Evolutionary conservation across 2,797 vertebrate genomes (phyloP).

Genomic region (Gymnoscopelus braueri): DNA sequence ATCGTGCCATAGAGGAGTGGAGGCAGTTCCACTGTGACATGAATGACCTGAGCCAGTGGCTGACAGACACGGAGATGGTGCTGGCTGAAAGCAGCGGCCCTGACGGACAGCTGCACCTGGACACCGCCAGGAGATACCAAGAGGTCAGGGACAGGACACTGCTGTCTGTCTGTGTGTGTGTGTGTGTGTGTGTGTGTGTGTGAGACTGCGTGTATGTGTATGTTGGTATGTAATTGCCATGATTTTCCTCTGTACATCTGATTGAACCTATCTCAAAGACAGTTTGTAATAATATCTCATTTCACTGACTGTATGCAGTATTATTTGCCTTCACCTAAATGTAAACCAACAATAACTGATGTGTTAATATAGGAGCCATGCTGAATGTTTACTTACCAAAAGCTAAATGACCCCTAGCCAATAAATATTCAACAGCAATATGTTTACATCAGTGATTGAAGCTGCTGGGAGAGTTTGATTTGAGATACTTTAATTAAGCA

Average conservation of each 20-base stretch:
- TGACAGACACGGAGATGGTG: conserved; percentile 84
- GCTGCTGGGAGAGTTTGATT: conserved; percentile 26
- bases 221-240: neutral
- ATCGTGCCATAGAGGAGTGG: conserved; percentile 89
- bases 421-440: conserved; percentile 14
- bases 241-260: neutral
- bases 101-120: conserved; percentile 83
- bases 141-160: conserved; percentile 78
- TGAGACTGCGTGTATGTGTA: neutral
- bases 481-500: conserved; percentile 45
- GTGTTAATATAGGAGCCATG: conserved; percentile 5
- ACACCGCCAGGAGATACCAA: conserved; percentile 82
- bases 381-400: conserved; percentile 23
- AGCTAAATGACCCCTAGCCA: conserved; percentile 25
- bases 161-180: neutral
- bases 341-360: conserved; percentile 12
- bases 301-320: neutral
- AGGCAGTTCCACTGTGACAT: conserved; percentile 91
- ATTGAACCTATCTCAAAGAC: neutral
- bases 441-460: conserved; percentile 26
- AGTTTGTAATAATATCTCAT: neutral
- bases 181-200: neutral
- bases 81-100: conserved; percentile 77
- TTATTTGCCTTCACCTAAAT: neutral
- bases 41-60: conserved; percentile 90